Conservation (phyloP, 2,797 vertebrate genomes). For the Monodelphis domestica region DNA sequence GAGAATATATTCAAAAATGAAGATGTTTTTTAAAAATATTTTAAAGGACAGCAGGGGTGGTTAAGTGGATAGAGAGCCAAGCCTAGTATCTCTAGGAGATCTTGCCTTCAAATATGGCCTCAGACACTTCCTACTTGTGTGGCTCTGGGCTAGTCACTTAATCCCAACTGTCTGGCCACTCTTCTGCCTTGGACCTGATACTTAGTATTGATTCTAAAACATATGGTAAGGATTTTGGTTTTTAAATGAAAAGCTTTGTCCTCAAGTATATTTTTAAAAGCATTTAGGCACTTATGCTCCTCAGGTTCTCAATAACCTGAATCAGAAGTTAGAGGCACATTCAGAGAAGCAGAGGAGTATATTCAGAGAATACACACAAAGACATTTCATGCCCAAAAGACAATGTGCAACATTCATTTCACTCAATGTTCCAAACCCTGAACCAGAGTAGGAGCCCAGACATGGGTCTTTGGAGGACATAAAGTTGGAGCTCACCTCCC, state of each 20-base stretch:
- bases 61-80: too few species aligned
- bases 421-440: not conserved
- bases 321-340: not conserved
- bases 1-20: not conserved
- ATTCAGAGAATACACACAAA: not conserved
- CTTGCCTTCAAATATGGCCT: too few species aligned
- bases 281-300: not conserved
- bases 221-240: too few species aligned
- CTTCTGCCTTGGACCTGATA: too few species aligned
- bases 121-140: too few species aligned
- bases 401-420: not conserved
- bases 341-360: not conserved
- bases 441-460: not conserved
- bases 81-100: too few species aligned
- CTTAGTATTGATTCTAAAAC: too few species aligned
- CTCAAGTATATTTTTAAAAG: not conserved
- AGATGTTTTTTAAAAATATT: not conserved
- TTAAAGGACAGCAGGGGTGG: too few species aligned
- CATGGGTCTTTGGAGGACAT: not conserved
- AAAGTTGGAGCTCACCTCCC: not conserved
- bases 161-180: too few species aligned
- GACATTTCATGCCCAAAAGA: not conserved
- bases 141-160: too few species aligned
- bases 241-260: not conserved
- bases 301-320: not conserved